Evolutionary conservation across 2,113 vertebrate genomes (phyloP).

Genomic region (Dendropsophus ebraccatus): DNA sequence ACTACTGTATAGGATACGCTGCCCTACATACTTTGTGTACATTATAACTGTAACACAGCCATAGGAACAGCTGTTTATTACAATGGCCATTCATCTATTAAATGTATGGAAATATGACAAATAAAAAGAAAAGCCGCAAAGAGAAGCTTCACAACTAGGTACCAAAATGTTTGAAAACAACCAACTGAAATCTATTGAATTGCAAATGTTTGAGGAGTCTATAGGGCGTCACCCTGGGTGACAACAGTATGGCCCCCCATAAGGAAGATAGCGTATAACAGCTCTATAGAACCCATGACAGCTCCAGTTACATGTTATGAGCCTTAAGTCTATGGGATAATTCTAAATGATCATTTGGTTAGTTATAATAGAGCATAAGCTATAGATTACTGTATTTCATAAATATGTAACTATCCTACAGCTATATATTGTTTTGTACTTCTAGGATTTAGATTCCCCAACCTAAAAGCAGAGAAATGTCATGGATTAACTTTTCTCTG

Average conservation of each 20-base stretch:
- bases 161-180: background rate
- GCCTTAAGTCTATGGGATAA: background rate
- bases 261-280: background rate
- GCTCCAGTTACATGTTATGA: background rate
- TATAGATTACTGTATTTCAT: background rate
- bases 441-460: background rate
- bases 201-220: background rate
- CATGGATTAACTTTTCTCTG: background rate
- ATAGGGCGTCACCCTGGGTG: background rate
- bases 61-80: background rate
- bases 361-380: too few species aligned
- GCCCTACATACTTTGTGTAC: background rate
- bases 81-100: background rate
- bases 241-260: too few species aligned
- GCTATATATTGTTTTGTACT: background rate
- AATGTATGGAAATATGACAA: background rate
- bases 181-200: background rate
- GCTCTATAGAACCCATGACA: background rate
- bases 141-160: background rate
- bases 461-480: background rate
- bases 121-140: background rate
- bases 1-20: background rate
- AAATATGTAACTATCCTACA: background rate
- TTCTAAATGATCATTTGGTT: background rate
- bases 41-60: background rate